Evolutionary conservation across 2,113 vertebrate genomes (phyloP).

Genomic region (Poecilia latipinna): DNA sequence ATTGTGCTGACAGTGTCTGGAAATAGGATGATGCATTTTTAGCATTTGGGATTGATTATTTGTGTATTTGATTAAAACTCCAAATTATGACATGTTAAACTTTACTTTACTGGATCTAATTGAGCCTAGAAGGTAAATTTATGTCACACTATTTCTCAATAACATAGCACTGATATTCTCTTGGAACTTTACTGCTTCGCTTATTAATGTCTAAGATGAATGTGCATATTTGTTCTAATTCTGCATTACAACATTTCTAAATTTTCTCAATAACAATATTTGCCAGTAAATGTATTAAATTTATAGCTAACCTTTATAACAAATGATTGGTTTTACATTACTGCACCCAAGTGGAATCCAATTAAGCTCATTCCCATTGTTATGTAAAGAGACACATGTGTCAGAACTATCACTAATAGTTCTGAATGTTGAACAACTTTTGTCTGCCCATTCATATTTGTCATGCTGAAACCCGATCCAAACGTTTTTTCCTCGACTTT

Average conservation of each 20-base stretch:
- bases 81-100: not conserved
- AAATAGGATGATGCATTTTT: no score
- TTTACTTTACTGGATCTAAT: not conserved
- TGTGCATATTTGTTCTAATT: not conserved
- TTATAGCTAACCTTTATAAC: constrained; percentile 41
- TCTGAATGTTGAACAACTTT: constrained; percentile 36
- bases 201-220: no score
- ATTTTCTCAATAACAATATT: not conserved
- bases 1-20: no score
- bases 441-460: constrained; percentile 51
- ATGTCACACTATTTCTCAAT: no score
- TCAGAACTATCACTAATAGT: no score
- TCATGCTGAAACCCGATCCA: constrained; percentile 69
- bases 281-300: not conserved
- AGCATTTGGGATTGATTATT: no score
- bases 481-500: not conserved
- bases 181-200: no score
- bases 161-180: no score
- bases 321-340: not conserved
- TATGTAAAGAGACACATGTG: no score
- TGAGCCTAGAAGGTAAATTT: not conserved
- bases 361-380: fast-evolving
- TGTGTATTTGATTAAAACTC: no score
- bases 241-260: not conserved
- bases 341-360: fast-evolving